phyloP scores from a whole-genome alignment of 2,113 vertebrate species.

The Pedetes capensis region DNA sequence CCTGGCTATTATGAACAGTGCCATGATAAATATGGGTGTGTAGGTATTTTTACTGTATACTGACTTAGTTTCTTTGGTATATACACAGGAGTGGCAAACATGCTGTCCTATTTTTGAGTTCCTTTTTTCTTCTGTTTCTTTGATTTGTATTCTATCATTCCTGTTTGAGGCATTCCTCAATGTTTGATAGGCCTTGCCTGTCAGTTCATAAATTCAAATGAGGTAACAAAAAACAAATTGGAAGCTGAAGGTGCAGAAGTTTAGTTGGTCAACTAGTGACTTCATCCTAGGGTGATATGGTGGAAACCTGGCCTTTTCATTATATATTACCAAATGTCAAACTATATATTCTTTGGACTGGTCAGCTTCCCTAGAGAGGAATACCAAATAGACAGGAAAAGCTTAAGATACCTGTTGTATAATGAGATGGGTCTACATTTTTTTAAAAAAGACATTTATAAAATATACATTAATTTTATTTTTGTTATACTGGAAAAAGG shows the following conservation, averaged over 20 bases:
- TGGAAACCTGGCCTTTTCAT: background rate
- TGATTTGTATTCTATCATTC: background rate
- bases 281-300: fast-evolving
- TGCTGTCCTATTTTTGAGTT: no score
- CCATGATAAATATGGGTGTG: no score
- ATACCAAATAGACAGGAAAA: background rate
- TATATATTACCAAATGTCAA: background rate
- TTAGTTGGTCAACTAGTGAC: background rate
- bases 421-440: background rate
- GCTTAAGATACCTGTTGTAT: background rate
- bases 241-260: background rate
- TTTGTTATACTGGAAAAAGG: background rate
- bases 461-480: background rate
- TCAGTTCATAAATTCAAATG: background rate
- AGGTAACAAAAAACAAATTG: background rate
- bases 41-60: background rate
- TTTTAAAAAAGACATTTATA: background rate
- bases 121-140: background rate
- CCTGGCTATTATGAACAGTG: background rate
- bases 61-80: background rate
- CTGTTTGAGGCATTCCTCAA: background rate
- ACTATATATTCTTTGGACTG: background rate
- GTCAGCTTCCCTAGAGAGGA: background rate
- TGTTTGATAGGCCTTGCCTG: background rate
- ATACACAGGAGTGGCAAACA: no score